Percentiles rank a stretch among this genome's conserved stretches.
phyloP scores from a whole-genome alignment of 2,113 vertebrate genomes.

The Austrofundulus limnaeus region DNA sequence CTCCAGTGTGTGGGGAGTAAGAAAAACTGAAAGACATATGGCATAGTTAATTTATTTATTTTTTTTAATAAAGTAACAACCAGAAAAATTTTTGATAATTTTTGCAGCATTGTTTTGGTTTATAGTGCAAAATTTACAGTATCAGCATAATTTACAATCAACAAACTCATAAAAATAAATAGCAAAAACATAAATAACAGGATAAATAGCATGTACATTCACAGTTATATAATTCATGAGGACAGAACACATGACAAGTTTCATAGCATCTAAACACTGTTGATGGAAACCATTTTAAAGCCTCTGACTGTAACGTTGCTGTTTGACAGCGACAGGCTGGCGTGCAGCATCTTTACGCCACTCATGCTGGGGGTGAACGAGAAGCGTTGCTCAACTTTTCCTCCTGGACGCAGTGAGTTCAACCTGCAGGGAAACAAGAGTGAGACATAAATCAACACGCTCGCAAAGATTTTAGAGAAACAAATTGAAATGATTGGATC shows the following conservation, averaged over 20 bases:
- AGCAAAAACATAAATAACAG: slow-evolving; percentile 15
- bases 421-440: slow-evolving; percentile 48
- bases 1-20: not conserved
- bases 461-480: not conserved
- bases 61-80: slow-evolving; percentile 11
- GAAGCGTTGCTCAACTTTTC: slow-evolving; percentile 36
- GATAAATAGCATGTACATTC: slow-evolving; percentile 33
- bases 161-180: slow-evolving; percentile 27
- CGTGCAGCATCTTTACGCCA: slow-evolving; percentile 72
- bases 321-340: slow-evolving; percentile 46
- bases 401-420: slow-evolving; percentile 42
- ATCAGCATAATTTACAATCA: not conserved
- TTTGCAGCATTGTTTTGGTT: not conserved
- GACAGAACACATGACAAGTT: not conserved
- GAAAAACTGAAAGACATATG: not conserved
- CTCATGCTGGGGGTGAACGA: slow-evolving; percentile 46
- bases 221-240: not conserved
- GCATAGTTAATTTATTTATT: not conserved
- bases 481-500: not conserved
- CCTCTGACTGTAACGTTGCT: slow-evolving; percentile 48
- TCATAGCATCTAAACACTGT: slow-evolving; percentile 9
- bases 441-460: not conserved
- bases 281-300: slow-evolving; percentile 64
- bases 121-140: not conserved
- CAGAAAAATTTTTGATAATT: not conserved